Percentiles rank a stretch among this genome's conserved stretches.
These are phyloP conservation scores for Asobara japonica DNA, from an alignment of 1,140 invertebrate species.

Conservation along the genomic window DNA sequence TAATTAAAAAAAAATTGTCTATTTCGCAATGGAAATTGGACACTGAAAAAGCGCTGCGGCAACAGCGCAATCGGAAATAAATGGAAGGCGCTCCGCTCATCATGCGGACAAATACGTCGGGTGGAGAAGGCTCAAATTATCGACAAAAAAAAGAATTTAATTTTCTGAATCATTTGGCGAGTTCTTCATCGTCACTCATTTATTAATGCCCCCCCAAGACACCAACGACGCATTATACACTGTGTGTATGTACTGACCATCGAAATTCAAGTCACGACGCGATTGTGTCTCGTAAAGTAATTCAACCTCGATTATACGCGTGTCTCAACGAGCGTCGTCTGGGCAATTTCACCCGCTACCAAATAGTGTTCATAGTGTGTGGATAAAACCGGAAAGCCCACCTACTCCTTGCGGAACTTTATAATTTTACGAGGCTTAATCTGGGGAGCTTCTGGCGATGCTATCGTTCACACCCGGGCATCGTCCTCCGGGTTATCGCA, in stretches of 20 bases:
- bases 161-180: too few relatives aligned
- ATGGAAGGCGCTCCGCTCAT: too few relatives aligned
- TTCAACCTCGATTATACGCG: slow-evolving; percentile 37
- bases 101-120: too few relatives aligned
- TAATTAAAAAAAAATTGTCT: too few relatives aligned
- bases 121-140: too few relatives aligned
- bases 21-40: too few relatives aligned
- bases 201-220: neutral
- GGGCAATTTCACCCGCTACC: slow-evolving; percentile 4
- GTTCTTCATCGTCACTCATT: neutral
- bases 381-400: neutral
- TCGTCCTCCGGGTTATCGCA: neutral
- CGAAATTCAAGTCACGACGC: slow-evolving; percentile 14
- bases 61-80: too few relatives aligned
- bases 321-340: slow-evolving; percentile 18
- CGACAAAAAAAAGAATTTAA: too few relatives aligned
- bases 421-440: slow-evolving; percentile 58
- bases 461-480: slow-evolving; percentile 2
- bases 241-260: neutral
- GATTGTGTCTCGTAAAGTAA: slow-evolving; percentile 51
- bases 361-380: neutral
- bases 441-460: slow-evolving; percentile 25
- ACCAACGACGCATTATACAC: neutral
- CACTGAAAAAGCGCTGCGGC: too few relatives aligned
- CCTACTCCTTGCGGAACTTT: slow-evolving; percentile 45